Conservation (phyloP, 1,140 invertebrate species). For the Drosophila sproati region DNA sequence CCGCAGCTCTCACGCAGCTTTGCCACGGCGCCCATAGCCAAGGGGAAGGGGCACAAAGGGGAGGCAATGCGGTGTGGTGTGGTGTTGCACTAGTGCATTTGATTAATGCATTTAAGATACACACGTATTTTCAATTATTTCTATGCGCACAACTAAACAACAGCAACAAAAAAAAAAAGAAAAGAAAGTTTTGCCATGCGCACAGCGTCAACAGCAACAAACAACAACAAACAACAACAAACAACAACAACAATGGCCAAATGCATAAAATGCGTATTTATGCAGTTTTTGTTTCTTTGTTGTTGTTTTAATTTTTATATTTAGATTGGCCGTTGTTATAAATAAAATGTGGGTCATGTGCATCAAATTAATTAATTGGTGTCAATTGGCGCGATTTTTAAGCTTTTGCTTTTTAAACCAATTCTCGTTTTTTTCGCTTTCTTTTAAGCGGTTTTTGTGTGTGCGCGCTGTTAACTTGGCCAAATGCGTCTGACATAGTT, state of each 20-base stretch:
- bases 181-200: constrained; percentile 41
- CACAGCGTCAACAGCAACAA: constrained; percentile 24
- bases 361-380: constrained; percentile 84
- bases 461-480: constrained; percentile 33
- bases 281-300: constrained; percentile 26
- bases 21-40: not conserved
- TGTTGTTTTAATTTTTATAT: constrained; percentile 2
- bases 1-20: constrained; percentile 1
- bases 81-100: constrained; percentile 36
- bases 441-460: constrained; percentile 20
- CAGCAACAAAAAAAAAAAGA: not conserved
- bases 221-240: constrained; percentile 15
- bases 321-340: constrained; percentile 43
- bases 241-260: constrained; percentile 3
- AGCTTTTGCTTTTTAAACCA: constrained; percentile 41
- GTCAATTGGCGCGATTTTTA: constrained; percentile 67
- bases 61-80: not conserved
- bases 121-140: constrained; percentile 43
- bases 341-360: constrained; percentile 83
- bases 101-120: constrained; percentile 40
- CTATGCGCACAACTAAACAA: constrained; percentile 15
- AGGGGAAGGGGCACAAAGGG: not conserved
- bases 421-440: constrained; percentile 28
- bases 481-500: constrained; percentile 44
- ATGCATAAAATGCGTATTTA: constrained; percentile 31